phyloP scores from a whole-genome alignment of 2,888 invertebrate species.

The Penaeus monodon region DNA sequence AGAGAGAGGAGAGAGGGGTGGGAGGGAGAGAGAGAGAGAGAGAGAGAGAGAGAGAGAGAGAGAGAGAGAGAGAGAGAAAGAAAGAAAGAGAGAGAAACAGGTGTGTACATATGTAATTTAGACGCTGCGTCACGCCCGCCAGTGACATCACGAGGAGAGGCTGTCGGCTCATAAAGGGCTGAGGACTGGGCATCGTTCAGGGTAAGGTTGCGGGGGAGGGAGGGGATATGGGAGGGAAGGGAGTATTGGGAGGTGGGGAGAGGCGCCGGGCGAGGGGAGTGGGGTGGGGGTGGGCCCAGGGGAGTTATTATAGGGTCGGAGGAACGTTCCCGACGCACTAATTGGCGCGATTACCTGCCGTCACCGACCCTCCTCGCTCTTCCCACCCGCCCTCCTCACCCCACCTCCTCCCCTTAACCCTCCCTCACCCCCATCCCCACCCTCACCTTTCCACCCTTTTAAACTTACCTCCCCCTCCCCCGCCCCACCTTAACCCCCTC shows the following conservation, averaged over 20 bases:
- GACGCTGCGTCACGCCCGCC: too few species aligned
- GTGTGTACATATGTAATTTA: too few species aligned
- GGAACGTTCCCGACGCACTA: constrained; percentile 20
- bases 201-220: background rate
- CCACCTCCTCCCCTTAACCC: background rate
- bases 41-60: constrained; percentile 12
- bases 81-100: background rate
- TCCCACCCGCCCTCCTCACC: background rate
- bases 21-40: background rate
- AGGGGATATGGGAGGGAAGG: background rate
- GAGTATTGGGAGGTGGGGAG: background rate
- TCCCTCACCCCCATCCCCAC: background rate
- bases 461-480: background rate
- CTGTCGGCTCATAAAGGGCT: too few species aligned
- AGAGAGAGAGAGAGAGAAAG: constrained; percentile 9
- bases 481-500: background rate
- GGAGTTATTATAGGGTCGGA: constrained; percentile 22
- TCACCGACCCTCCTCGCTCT: constrained; percentile 1
- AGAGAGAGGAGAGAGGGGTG: background rate
- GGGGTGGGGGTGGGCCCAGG: background rate
- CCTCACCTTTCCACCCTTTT: background rate
- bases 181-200: background rate
- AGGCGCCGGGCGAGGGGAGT: background rate
- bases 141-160: too few species aligned
- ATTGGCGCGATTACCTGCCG: constrained; percentile 32